Conservation (phyloP, 2,888 invertebrate genomes). For the Stegana nigrithorax region DNA sequence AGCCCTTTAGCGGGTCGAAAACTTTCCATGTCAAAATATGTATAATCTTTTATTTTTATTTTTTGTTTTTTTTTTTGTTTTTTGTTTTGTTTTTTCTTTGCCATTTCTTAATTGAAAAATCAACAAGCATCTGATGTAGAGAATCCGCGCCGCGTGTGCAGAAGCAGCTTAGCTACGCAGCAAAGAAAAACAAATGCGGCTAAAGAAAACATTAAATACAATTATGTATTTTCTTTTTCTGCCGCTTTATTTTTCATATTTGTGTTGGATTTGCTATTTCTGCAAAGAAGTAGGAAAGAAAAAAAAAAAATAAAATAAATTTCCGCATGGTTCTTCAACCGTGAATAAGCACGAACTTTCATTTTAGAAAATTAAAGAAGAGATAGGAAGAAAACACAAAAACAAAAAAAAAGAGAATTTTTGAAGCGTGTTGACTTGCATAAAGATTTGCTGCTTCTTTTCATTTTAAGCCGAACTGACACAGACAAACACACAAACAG, state of each 20-base stretch:
- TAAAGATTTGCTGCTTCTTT: not conserved
- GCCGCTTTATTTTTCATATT: constrained; percentile 26
- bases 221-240: constrained; percentile 14
- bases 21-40: not conserved
- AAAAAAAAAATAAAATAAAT: constrained; percentile 27
- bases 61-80: not conserved
- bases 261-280: constrained; percentile 27
- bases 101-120: constrained; percentile 10
- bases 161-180: no score
- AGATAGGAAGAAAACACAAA: not conserved
- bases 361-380: constrained; percentile 44
- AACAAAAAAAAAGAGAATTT: constrained; percentile 36
- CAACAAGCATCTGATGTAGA: no score
- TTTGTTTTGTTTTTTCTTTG: no score
- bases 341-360: constrained; percentile 60
- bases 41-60: no score
- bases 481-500: not conserved
- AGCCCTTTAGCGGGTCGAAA: not conserved
- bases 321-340: constrained; percentile 60
- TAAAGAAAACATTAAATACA: constrained; percentile 14
- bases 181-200: constrained; percentile 4
- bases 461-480: not conserved
- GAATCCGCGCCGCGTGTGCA: no score
- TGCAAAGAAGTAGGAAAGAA: constrained; percentile 17
- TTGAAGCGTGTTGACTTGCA: constrained; percentile 36